Base-by-base conservation (phyloP, 2,888 invertebrate species). In the Netelia virgata region DNA sequence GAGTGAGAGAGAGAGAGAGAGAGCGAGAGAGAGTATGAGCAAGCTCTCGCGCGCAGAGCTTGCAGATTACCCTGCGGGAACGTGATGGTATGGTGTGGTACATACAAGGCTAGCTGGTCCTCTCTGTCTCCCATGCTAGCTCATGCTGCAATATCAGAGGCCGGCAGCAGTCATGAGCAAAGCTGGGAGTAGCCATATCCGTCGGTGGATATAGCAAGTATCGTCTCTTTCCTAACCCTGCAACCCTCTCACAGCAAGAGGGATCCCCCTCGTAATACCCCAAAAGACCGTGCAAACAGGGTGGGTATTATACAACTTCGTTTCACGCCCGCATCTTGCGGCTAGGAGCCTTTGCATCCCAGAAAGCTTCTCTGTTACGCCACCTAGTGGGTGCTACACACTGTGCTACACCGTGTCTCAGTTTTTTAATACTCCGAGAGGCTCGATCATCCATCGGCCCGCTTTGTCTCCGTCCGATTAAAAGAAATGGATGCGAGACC, bases 51-150 rank as follows among this genome's bases (percentile, higher is more conserved):
- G 68, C 68, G 61, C 64, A 59, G 77, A 84, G 81, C 81, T 81
- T 81, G 81, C 81, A 81, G 81, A 81, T 84, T 81, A 84, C 73
- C 84, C 63, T 78, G 81, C 74, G 82, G 81, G 77, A 84, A 82
- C 84, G 74, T 59, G 74, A 74, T 77, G 66, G 43, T 72, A 72
- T 53, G 84, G 77, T 43, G 57, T 73, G 11, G 59, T 66, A 66
- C 79, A 57, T 63, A 53, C 70, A 53, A 5, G 41, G 63, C 53
- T 53, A 36, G 36, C 6, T 36, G 64, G 23, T 23, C 36, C 28
- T 47, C 57, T 57, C 18, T 57, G 59, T 61, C 68, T 50, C 61
- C 20, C 23, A 20, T 72, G 79, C 55, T 57, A 82, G 79, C 72
- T 75, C 66, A 68, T 64, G 70, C 72, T 72, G 79, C 79, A 79